These are phyloP conservation scores for Carcharodon carcharias DNA, from an alignment of 2,797 vertebrate species.

Conservation along the genomic window DNA sequence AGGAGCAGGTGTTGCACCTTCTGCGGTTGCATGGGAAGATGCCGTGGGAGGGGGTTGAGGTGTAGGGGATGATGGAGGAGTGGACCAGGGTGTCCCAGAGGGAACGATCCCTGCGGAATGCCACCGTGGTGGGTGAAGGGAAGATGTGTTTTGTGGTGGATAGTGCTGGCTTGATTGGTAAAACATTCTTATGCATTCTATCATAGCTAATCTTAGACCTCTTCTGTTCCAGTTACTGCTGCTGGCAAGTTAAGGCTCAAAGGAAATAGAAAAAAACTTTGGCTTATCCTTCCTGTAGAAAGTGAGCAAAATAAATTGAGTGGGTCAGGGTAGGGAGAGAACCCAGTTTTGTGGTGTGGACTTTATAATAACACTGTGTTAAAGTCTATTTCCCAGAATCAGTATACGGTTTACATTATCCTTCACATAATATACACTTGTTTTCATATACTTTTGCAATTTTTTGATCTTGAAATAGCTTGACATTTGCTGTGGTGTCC, in stretches of 20 bases:
- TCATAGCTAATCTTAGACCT: not conserved
- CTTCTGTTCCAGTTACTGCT: not conserved
- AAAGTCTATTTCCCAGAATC: not conserved
- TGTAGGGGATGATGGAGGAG: no score
- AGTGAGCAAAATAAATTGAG: not conserved
- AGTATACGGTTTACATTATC: not conserved
- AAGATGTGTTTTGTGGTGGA: no score
- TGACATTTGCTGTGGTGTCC: constrained; percentile 5
- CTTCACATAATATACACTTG: not conserved
- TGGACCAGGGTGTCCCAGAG: no score
- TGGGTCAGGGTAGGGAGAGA: not conserved
- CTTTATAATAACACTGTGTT: not conserved
- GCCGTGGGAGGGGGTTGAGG: no score
- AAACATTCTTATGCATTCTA: not conserved
- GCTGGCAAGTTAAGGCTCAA: not conserved
- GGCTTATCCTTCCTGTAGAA: not conserved
- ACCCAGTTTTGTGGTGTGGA: not conserved
- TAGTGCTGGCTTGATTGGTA: not conserved
- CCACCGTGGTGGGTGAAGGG: no score
- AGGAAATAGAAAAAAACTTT: not conserved
- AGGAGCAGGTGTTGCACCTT: no score
- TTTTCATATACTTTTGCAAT: not conserved
- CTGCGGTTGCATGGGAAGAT: no score
- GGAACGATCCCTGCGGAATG: no score
- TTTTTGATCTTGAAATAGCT: constrained; percentile 21